Evolutionary conservation across 2,797 vertebrate genomes (phyloP).

Genomic region (Macrochelys suwanniensis): DNA sequence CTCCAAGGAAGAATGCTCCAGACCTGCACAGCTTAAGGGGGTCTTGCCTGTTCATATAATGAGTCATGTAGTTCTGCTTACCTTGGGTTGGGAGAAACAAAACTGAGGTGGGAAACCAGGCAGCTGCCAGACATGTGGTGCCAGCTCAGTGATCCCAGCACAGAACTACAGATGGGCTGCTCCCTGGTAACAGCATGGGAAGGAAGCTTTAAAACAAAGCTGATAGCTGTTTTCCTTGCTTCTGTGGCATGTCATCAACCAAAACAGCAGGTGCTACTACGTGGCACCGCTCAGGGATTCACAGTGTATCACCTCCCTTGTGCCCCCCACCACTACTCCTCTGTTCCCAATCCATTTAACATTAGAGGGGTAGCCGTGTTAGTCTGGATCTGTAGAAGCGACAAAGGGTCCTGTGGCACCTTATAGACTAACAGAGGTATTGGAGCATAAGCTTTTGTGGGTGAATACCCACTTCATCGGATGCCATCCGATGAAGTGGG

Average conservation of each 20-base stretch:
- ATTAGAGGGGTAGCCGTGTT: not conserved
- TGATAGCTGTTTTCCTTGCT: conserved; percentile 17
- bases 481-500: no score
- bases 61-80: not conserved
- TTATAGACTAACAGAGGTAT: no score
- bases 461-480: no score
- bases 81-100: not conserved
- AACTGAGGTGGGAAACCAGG: not conserved
- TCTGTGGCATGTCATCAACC: conserved; percentile 25
- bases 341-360: not conserved
- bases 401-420: no score
- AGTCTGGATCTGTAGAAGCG: no score
- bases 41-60: not conserved
- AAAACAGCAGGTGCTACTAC: not conserved
- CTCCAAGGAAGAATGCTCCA: not conserved
- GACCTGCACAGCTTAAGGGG: not conserved
- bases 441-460: no score
- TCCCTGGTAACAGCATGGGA: not conserved
- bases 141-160: not conserved
- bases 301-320: not conserved
- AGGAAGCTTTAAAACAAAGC: conserved; percentile 35
- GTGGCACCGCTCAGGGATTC: not conserved
- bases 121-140: not conserved
- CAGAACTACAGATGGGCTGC: not conserved
- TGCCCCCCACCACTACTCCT: not conserved